Conservation (phyloP, 2,888 invertebrate genomes). For the Acheta domesticus region DNA sequence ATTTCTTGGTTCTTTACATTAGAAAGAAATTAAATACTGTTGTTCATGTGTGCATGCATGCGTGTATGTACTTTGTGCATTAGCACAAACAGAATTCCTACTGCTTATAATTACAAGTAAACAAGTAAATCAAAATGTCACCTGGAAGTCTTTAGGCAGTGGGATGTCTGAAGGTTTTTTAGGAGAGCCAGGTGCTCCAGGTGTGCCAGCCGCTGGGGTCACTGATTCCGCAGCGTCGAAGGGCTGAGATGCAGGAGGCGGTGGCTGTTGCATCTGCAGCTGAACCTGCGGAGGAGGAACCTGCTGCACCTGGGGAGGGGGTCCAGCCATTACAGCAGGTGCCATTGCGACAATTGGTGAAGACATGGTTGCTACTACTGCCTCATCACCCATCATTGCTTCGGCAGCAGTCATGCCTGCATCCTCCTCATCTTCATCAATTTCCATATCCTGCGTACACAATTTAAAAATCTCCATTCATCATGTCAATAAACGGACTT, state of each 20-base stretch:
- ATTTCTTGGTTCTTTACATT: not conserved
- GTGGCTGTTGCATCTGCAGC: not conserved
- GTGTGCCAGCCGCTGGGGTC: conserved; percentile 18
- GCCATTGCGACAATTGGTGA: not conserved
- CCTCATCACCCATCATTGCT: conserved; percentile 12
- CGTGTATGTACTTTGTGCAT: too few relatives aligned
- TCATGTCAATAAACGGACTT: too few relatives aligned
- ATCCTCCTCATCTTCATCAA: conserved; percentile 40
- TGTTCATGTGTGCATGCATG: too few relatives aligned
- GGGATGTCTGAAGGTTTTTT: conserved; percentile 46
- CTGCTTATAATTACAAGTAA: too few relatives aligned
- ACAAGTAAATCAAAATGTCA: not conserved
- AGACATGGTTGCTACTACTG: not conserved
- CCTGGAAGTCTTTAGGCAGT: conserved; percentile 61
- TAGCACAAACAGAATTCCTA: too few relatives aligned
- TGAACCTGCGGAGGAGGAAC: not conserved
- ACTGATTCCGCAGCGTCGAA: not conserved
- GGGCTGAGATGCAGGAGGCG: not conserved
- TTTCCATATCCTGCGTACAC: conserved; percentile 41
- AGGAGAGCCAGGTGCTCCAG: conserved; percentile 47
- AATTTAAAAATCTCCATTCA: too few relatives aligned
- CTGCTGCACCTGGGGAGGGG: conserved; percentile 22
- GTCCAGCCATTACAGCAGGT: not conserved
- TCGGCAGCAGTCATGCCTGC: conserved; percentile 21
- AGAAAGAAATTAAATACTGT: too few relatives aligned